Evolutionary conservation across 2,113 vertebrate species (phyloP).

Genomic region (Marmota flaviventris): DNA sequence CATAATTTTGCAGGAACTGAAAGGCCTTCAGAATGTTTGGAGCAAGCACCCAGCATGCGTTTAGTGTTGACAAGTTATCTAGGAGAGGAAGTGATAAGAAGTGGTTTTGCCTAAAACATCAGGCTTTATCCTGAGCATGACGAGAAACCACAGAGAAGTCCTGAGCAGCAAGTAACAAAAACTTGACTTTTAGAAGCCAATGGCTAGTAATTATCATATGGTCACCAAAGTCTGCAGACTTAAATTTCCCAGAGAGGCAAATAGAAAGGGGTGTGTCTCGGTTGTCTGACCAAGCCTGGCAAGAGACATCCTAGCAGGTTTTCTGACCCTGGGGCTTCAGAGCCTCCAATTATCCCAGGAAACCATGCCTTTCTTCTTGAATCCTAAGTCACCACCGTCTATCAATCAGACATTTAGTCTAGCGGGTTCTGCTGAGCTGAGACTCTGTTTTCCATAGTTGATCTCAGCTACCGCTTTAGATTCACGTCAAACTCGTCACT

Average conservation of each 20-base stretch:
- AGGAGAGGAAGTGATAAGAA: neutral
- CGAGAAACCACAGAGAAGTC: constrained; percentile 17
- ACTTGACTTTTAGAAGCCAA: constrained; percentile 46
- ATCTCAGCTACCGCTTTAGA: constrained; percentile 43
- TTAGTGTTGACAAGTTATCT: neutral
- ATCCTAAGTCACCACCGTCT: constrained; percentile 54
- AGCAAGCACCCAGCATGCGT: neutral
- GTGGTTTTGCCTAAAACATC: constrained; percentile 19
- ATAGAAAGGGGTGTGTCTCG: constrained; percentile 50
- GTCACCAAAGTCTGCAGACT: constrained; percentile 9
- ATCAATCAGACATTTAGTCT: constrained; percentile 64
- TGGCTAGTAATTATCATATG: constrained; percentile 16
- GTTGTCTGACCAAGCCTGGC: neutral
- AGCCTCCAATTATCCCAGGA: constrained; percentile 68
- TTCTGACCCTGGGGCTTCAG: constrained; percentile 25
- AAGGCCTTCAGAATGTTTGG: constrained; percentile 45
- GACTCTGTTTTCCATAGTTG: constrained; percentile 38
- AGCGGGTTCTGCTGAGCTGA: constrained; percentile 29
- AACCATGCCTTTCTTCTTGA: constrained; percentile 59
- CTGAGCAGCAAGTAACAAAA: constrained; percentile 18
- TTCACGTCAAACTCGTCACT: constrained; percentile 34
- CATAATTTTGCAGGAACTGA: neutral
- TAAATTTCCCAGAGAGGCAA: constrained; percentile 52
- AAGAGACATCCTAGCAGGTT: neutral
- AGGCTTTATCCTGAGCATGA: constrained; percentile 1